These are phyloP conservation scores for Melanotaenia parkinsoni DNA, from an alignment of 2,797 vertebrate species.

Conservation along the genomic window DNA sequence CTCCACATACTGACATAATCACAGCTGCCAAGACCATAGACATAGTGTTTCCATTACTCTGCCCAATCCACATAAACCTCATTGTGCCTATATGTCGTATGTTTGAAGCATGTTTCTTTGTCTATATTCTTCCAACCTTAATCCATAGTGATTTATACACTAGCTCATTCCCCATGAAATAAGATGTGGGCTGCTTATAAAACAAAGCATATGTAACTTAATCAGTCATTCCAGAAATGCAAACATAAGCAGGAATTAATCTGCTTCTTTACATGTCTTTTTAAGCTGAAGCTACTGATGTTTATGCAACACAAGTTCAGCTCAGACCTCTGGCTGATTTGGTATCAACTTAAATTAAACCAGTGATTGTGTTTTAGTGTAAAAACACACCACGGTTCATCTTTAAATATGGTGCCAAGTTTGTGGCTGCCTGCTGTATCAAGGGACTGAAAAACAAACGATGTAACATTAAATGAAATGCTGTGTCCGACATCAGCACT, in stretches of 20 bases:
- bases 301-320: not conserved
- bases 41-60: not conserved
- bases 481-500: constrained; percentile 15
- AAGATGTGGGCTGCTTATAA: constrained; percentile 11
- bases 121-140: not conserved
- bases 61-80: not conserved
- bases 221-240: constrained; percentile 21
- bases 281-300: not conserved
- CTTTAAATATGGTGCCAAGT: constrained; percentile 1
- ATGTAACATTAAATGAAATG: constrained; percentile 16
- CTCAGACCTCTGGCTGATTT: not conserved
- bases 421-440: not conserved
- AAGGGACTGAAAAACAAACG: not conserved
- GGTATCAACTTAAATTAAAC: not conserved
- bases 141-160: constrained; percentile 9
- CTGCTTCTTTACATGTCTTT: not conserved
- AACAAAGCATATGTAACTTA: constrained; percentile 7
- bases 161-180: constrained; percentile 9
- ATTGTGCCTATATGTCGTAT: not conserved
- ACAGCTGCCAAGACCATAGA: too few relatives aligned
- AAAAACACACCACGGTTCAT: constrained; percentile 3
- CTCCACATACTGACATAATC: too few relatives aligned
- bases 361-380: not conserved
- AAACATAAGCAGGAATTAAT: constrained; percentile 1
- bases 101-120: not conserved